phyloP scores from a whole-genome alignment of 2,797 vertebrate species.

The Brachymystax lenok region DNA sequence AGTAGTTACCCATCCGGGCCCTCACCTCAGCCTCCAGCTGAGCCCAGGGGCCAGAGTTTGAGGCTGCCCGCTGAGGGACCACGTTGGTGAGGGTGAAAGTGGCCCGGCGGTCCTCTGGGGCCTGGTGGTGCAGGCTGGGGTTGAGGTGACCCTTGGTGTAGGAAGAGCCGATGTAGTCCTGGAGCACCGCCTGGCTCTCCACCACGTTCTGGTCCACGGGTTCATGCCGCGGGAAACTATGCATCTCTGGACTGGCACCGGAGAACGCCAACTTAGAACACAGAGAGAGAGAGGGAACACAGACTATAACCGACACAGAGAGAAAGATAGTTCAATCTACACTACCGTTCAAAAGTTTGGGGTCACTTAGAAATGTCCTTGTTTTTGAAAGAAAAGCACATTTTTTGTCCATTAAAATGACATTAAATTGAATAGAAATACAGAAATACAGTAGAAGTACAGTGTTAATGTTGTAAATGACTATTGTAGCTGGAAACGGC shows the following conservation, averaged over 20 bases:
- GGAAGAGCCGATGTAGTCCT: slow-evolving; percentile 62
- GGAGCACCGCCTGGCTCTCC: slow-evolving; percentile 64
- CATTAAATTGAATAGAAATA: too few relatives aligned
- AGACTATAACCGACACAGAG: not conserved
- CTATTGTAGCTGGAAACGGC: too few relatives aligned
- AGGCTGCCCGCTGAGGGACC: slow-evolving; percentile 59
- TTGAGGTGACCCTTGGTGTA: slow-evolving; percentile 71
- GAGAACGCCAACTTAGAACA: slow-evolving; percentile 58
- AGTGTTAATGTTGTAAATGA: too few relatives aligned
- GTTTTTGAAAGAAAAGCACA: too few relatives aligned
- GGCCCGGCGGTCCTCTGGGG: slow-evolving; percentile 38
- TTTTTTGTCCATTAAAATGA: too few relatives aligned
- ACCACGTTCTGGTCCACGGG: slow-evolving; percentile 59
- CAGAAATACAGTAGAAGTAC: too few relatives aligned
- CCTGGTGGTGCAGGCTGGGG: slow-evolving; percentile 65
- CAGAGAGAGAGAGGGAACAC: not conserved
- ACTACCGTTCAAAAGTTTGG: too few relatives aligned
- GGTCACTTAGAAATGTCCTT: too few relatives aligned
- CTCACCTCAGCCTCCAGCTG: slow-evolving; percentile 32
- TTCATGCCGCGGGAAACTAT: slow-evolving; percentile 5
- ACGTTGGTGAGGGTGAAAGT: slow-evolving; percentile 73
- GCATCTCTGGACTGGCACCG: slow-evolving; percentile 57
- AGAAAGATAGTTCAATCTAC: not conserved
- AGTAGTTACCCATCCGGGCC: slow-evolving; percentile 35
- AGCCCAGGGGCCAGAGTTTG: slow-evolving; percentile 63